Conservation (phyloP, 2,113 vertebrate species). For the Callithrix jacchus region DNA sequence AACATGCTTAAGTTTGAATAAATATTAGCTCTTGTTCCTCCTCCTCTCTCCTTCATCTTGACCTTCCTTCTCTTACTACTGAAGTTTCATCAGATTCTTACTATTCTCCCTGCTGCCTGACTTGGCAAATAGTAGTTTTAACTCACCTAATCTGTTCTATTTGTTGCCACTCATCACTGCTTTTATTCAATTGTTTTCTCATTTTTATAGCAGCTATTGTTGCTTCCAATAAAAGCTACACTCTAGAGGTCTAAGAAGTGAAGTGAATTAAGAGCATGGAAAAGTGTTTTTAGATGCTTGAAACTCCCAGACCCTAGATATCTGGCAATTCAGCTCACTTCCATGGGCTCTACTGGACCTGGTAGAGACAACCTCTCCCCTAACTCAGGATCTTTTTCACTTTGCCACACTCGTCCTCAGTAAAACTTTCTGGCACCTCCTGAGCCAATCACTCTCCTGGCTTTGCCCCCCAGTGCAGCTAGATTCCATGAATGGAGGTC, state of each 20-base stretch:
- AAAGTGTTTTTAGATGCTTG: not conserved
- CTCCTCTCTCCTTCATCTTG: not conserved
- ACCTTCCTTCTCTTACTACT: not conserved
- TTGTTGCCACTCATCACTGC: not conserved
- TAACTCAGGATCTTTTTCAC: not conserved
- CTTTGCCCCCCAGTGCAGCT: not conserved
- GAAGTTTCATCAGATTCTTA: not conserved
- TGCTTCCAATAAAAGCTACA: not conserved
- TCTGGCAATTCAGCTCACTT: not conserved
- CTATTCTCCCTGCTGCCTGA: not conserved
- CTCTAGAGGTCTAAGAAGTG: not conserved
- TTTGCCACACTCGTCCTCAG: not conserved
- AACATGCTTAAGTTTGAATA: not conserved
- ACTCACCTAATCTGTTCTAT: not conserved
- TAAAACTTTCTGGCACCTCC: not conserved
- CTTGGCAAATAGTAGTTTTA: not conserved
- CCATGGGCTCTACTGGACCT: not conserved
- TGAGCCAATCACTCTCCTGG: not conserved
- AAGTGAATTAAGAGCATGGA: not conserved
- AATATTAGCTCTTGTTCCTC: not conserved
- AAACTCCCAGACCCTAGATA: not conserved
- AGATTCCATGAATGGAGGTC: not conserved
- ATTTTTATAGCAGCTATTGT: not conserved
- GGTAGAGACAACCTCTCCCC: not conserved
- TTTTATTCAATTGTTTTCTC: not conserved